Evolutionary conservation across 2,797 vertebrate species (phyloP).

Genomic region (Bradypodion pumilum): DNA sequence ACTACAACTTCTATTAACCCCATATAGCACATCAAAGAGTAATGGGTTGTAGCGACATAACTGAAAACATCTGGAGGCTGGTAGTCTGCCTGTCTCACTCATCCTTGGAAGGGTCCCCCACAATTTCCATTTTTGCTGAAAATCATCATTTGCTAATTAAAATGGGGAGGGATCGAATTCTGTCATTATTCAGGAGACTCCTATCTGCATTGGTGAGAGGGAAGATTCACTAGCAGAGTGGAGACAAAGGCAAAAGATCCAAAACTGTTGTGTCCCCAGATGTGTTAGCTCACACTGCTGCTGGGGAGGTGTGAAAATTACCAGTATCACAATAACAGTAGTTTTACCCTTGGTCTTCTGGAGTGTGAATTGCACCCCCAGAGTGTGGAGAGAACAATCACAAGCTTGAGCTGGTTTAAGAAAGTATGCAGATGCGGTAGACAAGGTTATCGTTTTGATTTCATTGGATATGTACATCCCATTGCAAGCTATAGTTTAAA

Average conservation of each 20-base stretch:
- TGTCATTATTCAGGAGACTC: background rate
- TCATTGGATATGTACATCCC: background rate
- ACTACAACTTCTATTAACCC: background rate
- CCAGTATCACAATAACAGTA: slow-evolving; percentile 29
- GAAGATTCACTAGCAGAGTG: background rate
- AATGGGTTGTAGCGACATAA: background rate
- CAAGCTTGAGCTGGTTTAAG: slow-evolving; percentile 6
- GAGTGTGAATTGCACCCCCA: slow-evolving; percentile 31
- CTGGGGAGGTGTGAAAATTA: slow-evolving; percentile 31
- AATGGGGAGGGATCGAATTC: background rate
- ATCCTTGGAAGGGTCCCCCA: background rate
- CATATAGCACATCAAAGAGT: background rate
- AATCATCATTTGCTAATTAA: background rate
- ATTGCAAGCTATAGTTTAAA: background rate
- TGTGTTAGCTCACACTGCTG: slow-evolving; percentile 3
- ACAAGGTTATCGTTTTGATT: background rate
- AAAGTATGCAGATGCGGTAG: background rate
- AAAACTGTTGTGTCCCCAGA: background rate
- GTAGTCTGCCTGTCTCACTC: too few species aligned
- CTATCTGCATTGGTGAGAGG: background rate
- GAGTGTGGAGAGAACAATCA: slow-evolving; percentile 28
- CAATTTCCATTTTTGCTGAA: background rate
- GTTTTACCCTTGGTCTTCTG: slow-evolving; percentile 20
- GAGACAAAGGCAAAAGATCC: slow-evolving; percentile 2
- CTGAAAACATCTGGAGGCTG: background rate